Evolutionary conservation across 2,797 vertebrate genomes (phyloP).

Genomic region (Cynodonichthys magdalenae): DNA sequence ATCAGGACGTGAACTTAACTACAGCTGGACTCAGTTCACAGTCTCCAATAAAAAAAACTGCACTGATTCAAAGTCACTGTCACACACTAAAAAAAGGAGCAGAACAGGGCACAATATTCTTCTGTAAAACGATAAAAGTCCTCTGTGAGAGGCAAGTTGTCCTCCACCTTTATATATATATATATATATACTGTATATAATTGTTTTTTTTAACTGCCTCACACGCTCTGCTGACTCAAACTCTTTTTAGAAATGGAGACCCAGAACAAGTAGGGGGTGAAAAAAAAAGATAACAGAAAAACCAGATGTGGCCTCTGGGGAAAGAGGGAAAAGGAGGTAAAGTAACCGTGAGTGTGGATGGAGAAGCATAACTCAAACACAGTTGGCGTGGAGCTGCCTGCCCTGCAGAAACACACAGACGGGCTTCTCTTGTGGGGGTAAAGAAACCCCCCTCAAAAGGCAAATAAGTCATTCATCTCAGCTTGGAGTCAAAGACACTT

Average conservation of each 20-base stretch:
- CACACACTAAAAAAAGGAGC: slow-evolving; percentile 25
- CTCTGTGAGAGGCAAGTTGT: slow-evolving; percentile 31
- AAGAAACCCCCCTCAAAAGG: slow-evolving; percentile 49
- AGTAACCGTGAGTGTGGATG: slow-evolving; percentile 39
- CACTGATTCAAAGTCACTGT: slow-evolving; percentile 15
- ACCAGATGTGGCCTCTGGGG: slow-evolving; percentile 72
- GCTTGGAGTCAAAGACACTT: slow-evolving; percentile 56
- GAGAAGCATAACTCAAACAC: slow-evolving; percentile 52
- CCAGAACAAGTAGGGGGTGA: slow-evolving; percentile 11
- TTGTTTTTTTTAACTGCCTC: slow-evolving; percentile 33
- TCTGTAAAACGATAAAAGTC: slow-evolving; percentile 45
- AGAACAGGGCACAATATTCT: slow-evolving; percentile 29
- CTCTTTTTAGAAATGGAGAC: slow-evolving; percentile 43
- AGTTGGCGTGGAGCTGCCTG: slow-evolving; percentile 3
- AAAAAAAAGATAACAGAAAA: slow-evolving; percentile 50
- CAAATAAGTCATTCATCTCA: slow-evolving; percentile 73
- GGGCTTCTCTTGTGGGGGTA: slow-evolving; percentile 28
- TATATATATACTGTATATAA: too few species aligned
- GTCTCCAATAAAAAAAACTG: slow-evolving; percentile 31
- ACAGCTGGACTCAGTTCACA: slow-evolving; percentile 11
- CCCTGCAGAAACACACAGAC: slow-evolving; percentile 22
- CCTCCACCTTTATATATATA: slow-evolving; percentile 8
- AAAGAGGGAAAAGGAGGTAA: slow-evolving; percentile 45
- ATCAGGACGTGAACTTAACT: slow-evolving; percentile 6
- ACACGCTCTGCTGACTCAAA: slow-evolving; percentile 76